Evolutionary conservation across 2,113 vertebrate species (phyloP), one percentile per base, ranked within the genome.

Genomic region (Syngnathus typhle): DNA sequence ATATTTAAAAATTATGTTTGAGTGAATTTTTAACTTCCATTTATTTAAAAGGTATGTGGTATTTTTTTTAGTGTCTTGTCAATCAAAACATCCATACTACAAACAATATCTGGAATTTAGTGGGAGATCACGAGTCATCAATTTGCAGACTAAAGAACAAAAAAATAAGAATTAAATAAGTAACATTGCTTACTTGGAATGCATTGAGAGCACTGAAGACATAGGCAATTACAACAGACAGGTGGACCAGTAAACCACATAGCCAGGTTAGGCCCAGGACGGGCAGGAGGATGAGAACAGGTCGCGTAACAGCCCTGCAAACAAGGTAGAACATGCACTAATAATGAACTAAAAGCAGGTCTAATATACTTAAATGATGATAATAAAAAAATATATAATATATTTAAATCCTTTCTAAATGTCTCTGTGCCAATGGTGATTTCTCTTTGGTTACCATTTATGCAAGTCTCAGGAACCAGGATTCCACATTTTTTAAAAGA

Each of bases 201-300:
- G 95, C 93, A 75, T 95, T 96, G 70, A 99, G 92, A 63, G 86
- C 73, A 0, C 96, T 90, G 73, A 96, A 94, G 5, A 93, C 60
- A 0, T 94, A 98, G 0, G 94, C 93, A 69, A 95, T 87, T 0
- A 89, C 41, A 0, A 93, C 84, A 70, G 92, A 93, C 64, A 95
- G 89, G 74, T 96, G 94, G 1, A 95, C 95, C 13, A 97, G 88
- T 39, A 95, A 47, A 5, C 96, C 93, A 8, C 93, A 96, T 3
- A 94, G 77, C 95, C 96, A 97, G 16, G 94, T 96, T 64, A 97
- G 91, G 54, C 96, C 94, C 83, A 97, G 88, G 36, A 96, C 87
- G 0, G 95, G 94, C 67, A 96, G 90, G 70, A 98, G 88, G 64
- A 96, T 94, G 69, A 96, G 87, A 27, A 96, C 55, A 0, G 94